phyloP scores from a whole-genome alignment of 2,888 invertebrate species.

The Xestia xanthographa region DNA sequence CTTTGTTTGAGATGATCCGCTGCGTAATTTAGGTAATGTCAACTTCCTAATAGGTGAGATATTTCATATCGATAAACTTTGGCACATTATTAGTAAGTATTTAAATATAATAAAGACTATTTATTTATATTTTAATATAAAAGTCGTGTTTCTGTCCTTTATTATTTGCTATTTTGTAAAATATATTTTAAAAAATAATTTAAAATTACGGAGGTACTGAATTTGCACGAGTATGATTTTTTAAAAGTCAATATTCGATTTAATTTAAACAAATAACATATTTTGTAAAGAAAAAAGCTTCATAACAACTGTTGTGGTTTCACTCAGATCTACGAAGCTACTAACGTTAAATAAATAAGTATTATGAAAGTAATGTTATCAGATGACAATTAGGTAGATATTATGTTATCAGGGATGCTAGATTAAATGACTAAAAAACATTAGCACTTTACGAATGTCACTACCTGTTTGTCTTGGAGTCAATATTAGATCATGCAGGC shows the following conservation, averaged over 20 bases:
- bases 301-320: not conserved
- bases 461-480: not conserved
- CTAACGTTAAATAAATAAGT: not conserved
- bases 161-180: not conserved
- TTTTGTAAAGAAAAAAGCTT: too few species aligned
- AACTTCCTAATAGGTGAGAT: not conserved
- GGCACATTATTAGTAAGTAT: not conserved
- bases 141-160: not conserved
- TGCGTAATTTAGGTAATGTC: not conserved
- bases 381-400: slow-evolving; percentile 1
- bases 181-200: too few species aligned
- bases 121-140: not conserved
- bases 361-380: slow-evolving; percentile 9
- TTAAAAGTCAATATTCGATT: too few species aligned
- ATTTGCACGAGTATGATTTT: too few species aligned
- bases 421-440: not conserved
- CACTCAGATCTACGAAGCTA: not conserved
- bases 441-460: not conserved
- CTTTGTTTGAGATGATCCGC: not conserved
- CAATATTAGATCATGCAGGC: not conserved
- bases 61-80: not conserved
- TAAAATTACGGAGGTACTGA: too few species aligned
- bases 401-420: slow-evolving; percentile 14
- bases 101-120: not conserved
- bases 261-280: too few species aligned